Percentiles rank a stretch among this genome's conserved stretches.
These are phyloP conservation scores for Pangasianodon hypophthalmus DNA, from an alignment of 2,113 vertebrate genomes.

Conservation along the genomic window DNA sequence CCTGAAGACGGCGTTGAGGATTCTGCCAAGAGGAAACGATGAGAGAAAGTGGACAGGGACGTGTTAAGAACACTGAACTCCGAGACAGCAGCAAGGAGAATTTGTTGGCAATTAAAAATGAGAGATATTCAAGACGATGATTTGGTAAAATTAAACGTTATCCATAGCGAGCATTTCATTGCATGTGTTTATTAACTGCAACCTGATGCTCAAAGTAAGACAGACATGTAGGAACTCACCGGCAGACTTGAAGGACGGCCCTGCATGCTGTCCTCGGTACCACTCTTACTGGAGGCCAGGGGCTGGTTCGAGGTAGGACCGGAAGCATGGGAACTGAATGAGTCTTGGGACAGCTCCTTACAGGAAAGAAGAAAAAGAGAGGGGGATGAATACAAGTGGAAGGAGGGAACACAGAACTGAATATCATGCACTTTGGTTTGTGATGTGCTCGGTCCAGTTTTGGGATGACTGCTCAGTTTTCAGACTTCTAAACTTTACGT, in stretches of 20 bases:
- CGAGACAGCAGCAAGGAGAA: not conserved
- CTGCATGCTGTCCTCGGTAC: slow-evolving; percentile 93
- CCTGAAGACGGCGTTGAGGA: not conserved
- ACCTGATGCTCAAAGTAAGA: not conserved
- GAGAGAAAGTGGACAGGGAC: not conserved
- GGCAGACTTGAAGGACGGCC: slow-evolving; percentile 95
- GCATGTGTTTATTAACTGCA: not conserved
- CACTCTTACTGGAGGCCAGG: slow-evolving; percentile 90
- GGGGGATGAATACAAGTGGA: not conserved
- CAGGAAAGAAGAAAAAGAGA: not conserved
- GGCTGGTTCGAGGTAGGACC: slow-evolving; percentile 91
- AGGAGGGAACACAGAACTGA: not conserved
- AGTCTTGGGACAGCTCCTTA: slow-evolving; percentile 98
- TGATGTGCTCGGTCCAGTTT: not conserved
- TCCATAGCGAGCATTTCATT: not conserved
- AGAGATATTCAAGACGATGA: not conserved
- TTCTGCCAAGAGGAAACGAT: not conserved
- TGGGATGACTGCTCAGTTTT: not conserved
- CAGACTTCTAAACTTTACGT: not conserved
- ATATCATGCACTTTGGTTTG: not conserved
- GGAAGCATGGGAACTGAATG: slow-evolving; percentile 94
- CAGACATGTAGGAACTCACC: slow-evolving; percentile 75
- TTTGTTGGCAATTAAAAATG: not conserved
- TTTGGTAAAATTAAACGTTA: not conserved
- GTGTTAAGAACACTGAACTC: not conserved